phyloP scores from a whole-genome alignment of 2,888 invertebrate species.

The Amiota minor region DNA sequence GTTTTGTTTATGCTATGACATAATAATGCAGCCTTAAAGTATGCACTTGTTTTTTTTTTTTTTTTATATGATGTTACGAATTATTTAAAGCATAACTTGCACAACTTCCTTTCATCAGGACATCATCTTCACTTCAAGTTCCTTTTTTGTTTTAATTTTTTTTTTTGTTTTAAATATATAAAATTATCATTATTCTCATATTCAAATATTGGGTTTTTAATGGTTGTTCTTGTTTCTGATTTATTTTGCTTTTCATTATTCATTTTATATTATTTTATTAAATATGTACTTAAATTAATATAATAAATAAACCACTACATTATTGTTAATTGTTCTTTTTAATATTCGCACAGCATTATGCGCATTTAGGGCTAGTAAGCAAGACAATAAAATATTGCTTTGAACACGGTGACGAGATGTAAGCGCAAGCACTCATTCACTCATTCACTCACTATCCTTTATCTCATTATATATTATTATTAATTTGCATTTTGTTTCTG shows the following conservation, averaged over 20 bases:
- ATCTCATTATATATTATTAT: neutral
- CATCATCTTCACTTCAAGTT: no score
- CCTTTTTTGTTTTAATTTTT: no score
- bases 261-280: neutral
- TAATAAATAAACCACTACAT: conserved; percentile 20
- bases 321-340: conserved; percentile 9
- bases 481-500: neutral
- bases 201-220: neutral
- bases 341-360: no score
- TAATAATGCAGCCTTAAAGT: conserved; percentile 6
- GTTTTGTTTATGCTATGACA: neutral
- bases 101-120: neutral
- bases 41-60: conserved; percentile 4
- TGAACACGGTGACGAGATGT: no score
- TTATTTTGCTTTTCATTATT: neutral
- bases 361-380: no score
- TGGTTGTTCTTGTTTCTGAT: conserved; percentile 3
- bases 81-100: neutral
- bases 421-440: no score
- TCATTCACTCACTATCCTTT: neutral
- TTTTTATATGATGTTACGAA: neutral
- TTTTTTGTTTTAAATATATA: no score
- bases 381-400: no score
- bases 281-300: no score
- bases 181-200: neutral